Percentiles rank a stretch among this genome's conserved stretches.
phyloP scores from a whole-genome alignment of 2,888 invertebrate genomes.

The Cephus spinipes region DNA sequence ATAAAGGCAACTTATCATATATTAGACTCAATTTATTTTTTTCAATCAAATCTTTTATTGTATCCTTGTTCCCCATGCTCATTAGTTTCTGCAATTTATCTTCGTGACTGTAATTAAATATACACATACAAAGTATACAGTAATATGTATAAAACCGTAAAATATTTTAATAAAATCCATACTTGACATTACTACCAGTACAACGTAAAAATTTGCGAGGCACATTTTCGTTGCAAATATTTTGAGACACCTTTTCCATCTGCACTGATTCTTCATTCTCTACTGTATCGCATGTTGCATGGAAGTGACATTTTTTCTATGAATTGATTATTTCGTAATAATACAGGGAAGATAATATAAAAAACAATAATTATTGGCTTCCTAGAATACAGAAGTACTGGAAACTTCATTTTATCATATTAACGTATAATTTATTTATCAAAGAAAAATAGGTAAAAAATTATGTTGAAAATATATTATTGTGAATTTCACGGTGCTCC shows the following conservation, averaged over 20 bases:
- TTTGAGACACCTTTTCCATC: no score
- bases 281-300: no score
- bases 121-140: neutral
- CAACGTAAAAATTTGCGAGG: no score
- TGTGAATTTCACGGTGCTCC: slow-evolving; percentile 27
- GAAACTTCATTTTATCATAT: slow-evolving; percentile 58
- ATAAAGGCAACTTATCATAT: slow-evolving; percentile 57
- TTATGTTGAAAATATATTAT: slow-evolving; percentile 17
- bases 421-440: neutral
- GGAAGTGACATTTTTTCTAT: no score
- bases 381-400: no score
- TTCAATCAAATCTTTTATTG: slow-evolving; percentile 52
- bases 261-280: no score
- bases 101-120: slow-evolving; percentile 1
- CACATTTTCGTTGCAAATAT: no score
- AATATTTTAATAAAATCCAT: slow-evolving; percentile 45
- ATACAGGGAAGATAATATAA: neutral
- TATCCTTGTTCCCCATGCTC: slow-evolving; percentile 48
- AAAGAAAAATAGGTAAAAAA: no score
- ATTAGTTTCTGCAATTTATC: slow-evolving; percentile 38
- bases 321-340: no score
- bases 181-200: slow-evolving; percentile 53
- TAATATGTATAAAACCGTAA: slow-evolving; percentile 41
- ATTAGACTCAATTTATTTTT: slow-evolving; percentile 56
- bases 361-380: neutral